Evolutionary conservation across 1,140 invertebrate species (phyloP).

Genomic region (Megalopta genalis): DNA sequence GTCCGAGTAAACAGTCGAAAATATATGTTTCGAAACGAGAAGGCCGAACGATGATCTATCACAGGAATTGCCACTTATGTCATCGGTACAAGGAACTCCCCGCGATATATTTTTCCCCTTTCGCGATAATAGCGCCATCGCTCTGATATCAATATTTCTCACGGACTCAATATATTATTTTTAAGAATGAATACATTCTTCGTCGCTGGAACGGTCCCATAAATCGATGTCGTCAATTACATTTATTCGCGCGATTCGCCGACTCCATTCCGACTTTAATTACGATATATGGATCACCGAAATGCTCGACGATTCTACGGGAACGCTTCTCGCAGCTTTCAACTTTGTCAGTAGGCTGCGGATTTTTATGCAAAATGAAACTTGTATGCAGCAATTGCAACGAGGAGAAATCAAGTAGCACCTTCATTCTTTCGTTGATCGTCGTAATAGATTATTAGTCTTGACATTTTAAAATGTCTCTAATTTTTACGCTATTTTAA

Average conservation of each 20-base stretch:
- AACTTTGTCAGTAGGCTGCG: no score
- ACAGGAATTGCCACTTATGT: slow-evolving; percentile 64
- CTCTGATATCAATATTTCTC: slow-evolving; percentile 55
- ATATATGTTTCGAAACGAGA: slow-evolving; percentile 31
- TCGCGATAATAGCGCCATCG: slow-evolving; percentile 54
- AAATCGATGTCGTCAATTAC: slow-evolving; percentile 48
- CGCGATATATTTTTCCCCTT: slow-evolving; percentile 38
- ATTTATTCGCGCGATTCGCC: slow-evolving; percentile 27
- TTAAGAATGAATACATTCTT: slow-evolving; percentile 23
- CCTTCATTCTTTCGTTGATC: no score
- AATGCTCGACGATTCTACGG: not conserved
- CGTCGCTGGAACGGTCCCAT: not conserved
- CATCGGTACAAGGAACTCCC: slow-evolving; percentile 49
- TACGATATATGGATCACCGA: not conserved
- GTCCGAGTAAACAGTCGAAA: slow-evolving; percentile 50
- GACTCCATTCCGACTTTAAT: slow-evolving; percentile 27
- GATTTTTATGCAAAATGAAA: no score
- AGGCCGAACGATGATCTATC: slow-evolving; percentile 58
- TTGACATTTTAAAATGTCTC: no score
- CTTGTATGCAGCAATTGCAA: no score
- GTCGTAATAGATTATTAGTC: no score
- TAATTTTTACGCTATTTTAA: no score
- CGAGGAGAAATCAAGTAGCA: no score
- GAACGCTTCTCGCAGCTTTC: no score
- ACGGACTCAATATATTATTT: slow-evolving; percentile 47